These are phyloP conservation scores for Dermatophagoides farinae DNA, from an alignment of 1,140 invertebrate species.

Conservation along the genomic window DNA sequence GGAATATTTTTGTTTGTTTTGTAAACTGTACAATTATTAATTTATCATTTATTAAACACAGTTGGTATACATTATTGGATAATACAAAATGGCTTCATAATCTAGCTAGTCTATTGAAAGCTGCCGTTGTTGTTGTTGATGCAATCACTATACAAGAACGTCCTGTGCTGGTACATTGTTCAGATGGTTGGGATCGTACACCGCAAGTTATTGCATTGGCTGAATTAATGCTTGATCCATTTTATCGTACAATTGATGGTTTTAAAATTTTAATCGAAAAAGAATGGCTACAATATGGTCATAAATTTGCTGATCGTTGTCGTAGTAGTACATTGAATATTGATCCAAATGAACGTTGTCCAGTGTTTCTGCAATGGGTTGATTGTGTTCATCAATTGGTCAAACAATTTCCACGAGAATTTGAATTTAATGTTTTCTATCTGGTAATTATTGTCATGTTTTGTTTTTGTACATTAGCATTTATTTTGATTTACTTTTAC, in stretches of 20 bases:
- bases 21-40: neutral
- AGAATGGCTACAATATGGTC: slow-evolving; percentile 90
- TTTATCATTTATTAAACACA: slow-evolving; percentile 31
- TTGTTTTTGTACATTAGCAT: neutral
- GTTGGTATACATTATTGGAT: slow-evolving; percentile 68
- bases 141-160: slow-evolving; percentile 59
- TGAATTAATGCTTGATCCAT: slow-evolving; percentile 75
- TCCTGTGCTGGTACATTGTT: slow-evolving; percentile 83
- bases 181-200: slow-evolving; percentile 90
- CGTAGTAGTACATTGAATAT: slow-evolving; percentile 58
- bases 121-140: slow-evolving; percentile 52
- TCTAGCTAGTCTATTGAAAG: slow-evolving; percentile 55
- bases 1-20: no score
- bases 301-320: slow-evolving; percentile 87
- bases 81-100: slow-evolving; percentile 74
- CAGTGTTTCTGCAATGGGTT: slow-evolving; percentile 92
- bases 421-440: slow-evolving; percentile 82
- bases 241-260: slow-evolving; percentile 77
- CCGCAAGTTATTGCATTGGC: slow-evolving; percentile 78
- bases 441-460: slow-evolving; percentile 40
- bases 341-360: slow-evolving; percentile 74
- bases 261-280: slow-evolving; percentile 75
- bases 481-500: slow-evolving; percentile 8
- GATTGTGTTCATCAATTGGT: slow-evolving; percentile 86
- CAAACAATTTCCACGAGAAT: slow-evolving; percentile 68